Evolutionary conservation across 2,113 vertebrate species (phyloP), one percentile per base, ranked within the genome.

Genomic region (Python bivittatus): DNA sequence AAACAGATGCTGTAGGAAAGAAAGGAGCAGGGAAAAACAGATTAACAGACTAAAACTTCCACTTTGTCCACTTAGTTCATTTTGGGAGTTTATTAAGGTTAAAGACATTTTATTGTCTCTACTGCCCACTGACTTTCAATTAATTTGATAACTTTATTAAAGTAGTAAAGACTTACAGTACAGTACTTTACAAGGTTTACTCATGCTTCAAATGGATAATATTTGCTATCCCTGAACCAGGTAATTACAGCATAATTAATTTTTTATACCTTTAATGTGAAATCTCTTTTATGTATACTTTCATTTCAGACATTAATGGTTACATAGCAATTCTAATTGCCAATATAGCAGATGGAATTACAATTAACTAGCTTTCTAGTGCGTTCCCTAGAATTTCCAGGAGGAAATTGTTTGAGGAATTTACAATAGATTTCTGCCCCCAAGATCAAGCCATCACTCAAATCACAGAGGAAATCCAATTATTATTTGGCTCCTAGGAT

Each of bases 221-320:
- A 79, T 44, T 93, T 60, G 27, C 58, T 91, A 56, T 29, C 88
- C 61, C 0, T 94, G 93, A 94, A 91, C 87, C 48, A 58, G n/a
- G 10, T 89, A 93, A 93, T 90, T 93, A 4, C 22, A 91, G 23
- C 33, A 29, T 72, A 93, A 92, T 91, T 92, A 27, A 56, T 93
- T 93, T 88, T 94, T 93, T 52, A 58, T 42, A 5, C 93, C 85
- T 93, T 89, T 94, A 86, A 25, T 72, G 15, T 1, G 0, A 4
- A 68, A 38, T 25, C 23, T 79, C 0, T 68, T 57, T 48, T 2
- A 93, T 88, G 90, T 85, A 20, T 93, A 86, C 84, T 58, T 89
- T 90, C 61, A 57, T 33, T 48, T 33, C 86, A 92, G 72, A 68
- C 88, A 54, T 93, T 92, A 91, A 42, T 23, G 2, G 20, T 58